Evolutionary conservation across 2,797 vertebrate genomes (phyloP).

Genomic region (Sebastiscus tertius): DNA sequence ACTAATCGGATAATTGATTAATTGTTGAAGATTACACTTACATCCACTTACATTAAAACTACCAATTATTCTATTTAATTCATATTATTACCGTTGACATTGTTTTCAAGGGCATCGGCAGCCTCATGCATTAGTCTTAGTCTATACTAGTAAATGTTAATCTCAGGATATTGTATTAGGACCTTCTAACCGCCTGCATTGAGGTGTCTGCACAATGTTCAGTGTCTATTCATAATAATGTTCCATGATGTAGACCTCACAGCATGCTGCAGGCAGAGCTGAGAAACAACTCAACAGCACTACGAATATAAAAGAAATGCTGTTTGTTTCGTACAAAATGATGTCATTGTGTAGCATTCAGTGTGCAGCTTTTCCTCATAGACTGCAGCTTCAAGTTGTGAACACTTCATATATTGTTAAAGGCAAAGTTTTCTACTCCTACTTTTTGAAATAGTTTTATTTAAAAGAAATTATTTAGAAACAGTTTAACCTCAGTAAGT

Average conservation of each 20-base stretch:
- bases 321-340: background rate
- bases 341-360: background rate
- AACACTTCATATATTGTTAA: background rate
- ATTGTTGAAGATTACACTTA: no score
- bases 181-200: constrained; percentile 1
- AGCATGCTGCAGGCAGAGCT: background rate
- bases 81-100: background rate
- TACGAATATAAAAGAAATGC: background rate
- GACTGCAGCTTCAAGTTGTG: background rate
- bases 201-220: constrained; percentile 45
- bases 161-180: constrained; percentile 12
- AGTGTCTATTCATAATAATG: constrained; percentile 1
- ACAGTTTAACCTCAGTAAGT: background rate
- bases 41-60: background rate
- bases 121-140: background rate
- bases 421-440: background rate
- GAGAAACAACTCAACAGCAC: background rate
- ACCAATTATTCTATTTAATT: background rate
- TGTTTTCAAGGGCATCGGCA: background rate
- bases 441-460: background rate
- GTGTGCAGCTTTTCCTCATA: constrained; percentile 9
- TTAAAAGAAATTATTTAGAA: background rate
- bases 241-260: background rate
- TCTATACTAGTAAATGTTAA: background rate
- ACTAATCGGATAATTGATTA: no score